Evolutionary conservation across 2,888 invertebrate genomes (phyloP), one percentile per base, ranked within the genome.

Genomic region (Troglohyphantes excavatus): DNA sequence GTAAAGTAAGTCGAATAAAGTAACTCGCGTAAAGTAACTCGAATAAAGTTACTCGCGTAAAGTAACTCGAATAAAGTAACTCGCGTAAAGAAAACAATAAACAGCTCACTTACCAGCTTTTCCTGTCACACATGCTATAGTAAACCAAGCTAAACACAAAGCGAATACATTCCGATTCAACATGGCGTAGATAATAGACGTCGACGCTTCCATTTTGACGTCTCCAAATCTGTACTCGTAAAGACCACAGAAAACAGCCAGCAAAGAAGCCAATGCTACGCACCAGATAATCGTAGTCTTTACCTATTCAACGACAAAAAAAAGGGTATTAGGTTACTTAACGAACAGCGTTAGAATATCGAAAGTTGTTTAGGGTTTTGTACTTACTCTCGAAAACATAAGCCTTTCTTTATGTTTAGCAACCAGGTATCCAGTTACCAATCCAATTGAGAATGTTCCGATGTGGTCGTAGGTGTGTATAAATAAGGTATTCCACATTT

Each of bases 401-500:
- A 90, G 29, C 9, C 46, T 81, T 1, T 84, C 29, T 59, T 84
- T 79, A n/a, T 85, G 70, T 17, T 85, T 84, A 7, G 90, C 84
- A 0, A 90, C 43, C 1, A 72, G 6, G 68, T 85, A 90, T 21
- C 90, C 90, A 5, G 84, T 90, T 29, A 90, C 59, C 7, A 90
- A 73, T 6, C 90, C 90, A 46, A 90, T 90, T 3, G 70, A 78
- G 19, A 79, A 90, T 7, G 90, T 26, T 23, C 90, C 90, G 17
- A 85, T 59, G 17, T 90, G 90, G 53, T 90, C 90, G n/a, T 85
- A 90, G 0, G 85, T 84, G 13, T 90, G 78, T 2, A 79, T 90
- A 65, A 73, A 90, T 23, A 90, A 27, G 5, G 79, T 70, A 43
- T 90, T 90, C 84, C 84, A 84, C 85, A 84, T 79, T 27, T 81